Percentiles rank a stretch among this genome's conserved stretches.
phyloP scores from a whole-genome alignment of 2,113 vertebrate genomes.

The Oceanodroma tethys region DNA sequence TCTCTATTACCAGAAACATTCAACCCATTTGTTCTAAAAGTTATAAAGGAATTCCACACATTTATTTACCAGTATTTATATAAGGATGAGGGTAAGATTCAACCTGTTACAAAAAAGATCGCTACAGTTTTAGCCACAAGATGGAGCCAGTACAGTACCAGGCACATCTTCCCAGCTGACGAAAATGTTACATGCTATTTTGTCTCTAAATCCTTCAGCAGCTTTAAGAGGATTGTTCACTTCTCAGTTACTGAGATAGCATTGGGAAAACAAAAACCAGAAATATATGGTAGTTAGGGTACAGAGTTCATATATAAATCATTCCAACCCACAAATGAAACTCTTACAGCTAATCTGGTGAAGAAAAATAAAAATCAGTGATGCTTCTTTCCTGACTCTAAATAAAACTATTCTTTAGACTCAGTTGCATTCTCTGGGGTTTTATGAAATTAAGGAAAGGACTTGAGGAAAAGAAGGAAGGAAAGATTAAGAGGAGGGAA shows the following conservation, averaged over 20 bases:
- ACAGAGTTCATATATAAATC: neutral
- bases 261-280: neutral
- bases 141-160: conserved; percentile 35
- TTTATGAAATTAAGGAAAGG: neutral
- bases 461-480: neutral
- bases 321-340: neutral
- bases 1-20: neutral
- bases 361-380: neutral
- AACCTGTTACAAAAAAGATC: neutral
- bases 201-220: neutral
- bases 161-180: neutral
- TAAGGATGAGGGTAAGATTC: neutral
- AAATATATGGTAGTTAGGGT: neutral
- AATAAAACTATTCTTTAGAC: neutral
- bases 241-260: neutral
- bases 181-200: neutral
- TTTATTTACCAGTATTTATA: neutral
- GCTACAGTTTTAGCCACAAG: conserved; percentile 18
- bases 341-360: neutral
- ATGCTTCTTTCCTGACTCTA: neutral
- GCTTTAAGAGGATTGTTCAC: neutral
- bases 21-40: neutral
- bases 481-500: neutral
- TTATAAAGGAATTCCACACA: neutral
- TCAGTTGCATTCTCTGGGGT: neutral